Evolutionary conservation across 2,888 invertebrate species (phyloP).

Genomic region (Drepana falcataria): DNA sequence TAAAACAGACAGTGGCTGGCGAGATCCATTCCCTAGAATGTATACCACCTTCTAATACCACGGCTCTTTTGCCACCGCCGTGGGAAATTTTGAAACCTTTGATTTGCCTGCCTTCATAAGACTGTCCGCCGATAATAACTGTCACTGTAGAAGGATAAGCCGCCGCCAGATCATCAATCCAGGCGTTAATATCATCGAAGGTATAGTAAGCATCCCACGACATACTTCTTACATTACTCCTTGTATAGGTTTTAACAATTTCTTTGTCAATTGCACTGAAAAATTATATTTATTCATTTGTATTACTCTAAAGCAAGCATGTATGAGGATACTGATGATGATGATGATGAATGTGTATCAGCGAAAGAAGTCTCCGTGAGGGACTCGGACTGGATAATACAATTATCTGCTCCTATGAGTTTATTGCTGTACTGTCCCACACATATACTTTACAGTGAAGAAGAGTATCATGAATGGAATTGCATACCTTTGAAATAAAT

Average conservation of each 20-base stretch:
- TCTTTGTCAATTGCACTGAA: conserved; percentile 70
- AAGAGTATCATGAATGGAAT: too few relatives aligned
- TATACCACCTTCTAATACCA: conserved; percentile 72
- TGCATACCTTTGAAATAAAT: too few relatives aligned
- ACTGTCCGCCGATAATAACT: conserved; percentile 48
- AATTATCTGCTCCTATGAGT: too few relatives aligned
- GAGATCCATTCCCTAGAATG: conserved; percentile 89
- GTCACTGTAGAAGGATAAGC: conserved; percentile 67
- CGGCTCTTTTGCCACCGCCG: conserved; percentile 42
- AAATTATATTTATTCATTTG: too few relatives aligned
- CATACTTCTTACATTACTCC: conserved; percentile 27
- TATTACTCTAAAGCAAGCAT: too few relatives aligned
- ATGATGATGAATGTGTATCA: too few relatives aligned
- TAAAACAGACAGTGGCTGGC: conserved; percentile 81
- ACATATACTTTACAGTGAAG: too few relatives aligned
- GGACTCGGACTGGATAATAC: too few relatives aligned
- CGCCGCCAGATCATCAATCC: conserved; percentile 71
- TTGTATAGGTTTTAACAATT: conserved; percentile 31
- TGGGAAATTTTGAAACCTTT: conserved; percentile 62
- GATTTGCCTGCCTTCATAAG: conserved; percentile 63
- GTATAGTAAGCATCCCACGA: conserved; percentile 79
- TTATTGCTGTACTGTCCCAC: too few relatives aligned
- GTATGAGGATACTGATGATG: too few relatives aligned
- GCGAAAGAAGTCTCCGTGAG: too few relatives aligned
- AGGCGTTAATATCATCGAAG: conserved; percentile 78